Evolutionary conservation across 2,113 vertebrate genomes (phyloP), one percentile per base, ranked within the genome.

Genomic region (Psammodynastes pulverulentus): DNA sequence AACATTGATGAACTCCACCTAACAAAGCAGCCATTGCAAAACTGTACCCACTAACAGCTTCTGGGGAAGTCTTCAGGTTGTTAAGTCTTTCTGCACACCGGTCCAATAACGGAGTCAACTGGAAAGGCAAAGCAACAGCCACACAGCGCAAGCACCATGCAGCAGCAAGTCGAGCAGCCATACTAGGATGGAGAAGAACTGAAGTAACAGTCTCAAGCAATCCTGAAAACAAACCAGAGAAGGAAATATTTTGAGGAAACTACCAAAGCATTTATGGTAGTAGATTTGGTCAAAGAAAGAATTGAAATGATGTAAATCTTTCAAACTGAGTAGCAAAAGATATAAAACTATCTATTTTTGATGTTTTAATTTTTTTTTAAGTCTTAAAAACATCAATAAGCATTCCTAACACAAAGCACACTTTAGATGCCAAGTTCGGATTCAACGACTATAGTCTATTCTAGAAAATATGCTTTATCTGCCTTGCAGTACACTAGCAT

Each of bases 41-140:
- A 97, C 99, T 99, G 96, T 99, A 99, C 1, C 99, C 99, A 85
- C 99, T 99, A 93, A 99, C 99, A 54, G 99, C 99, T 97, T 99
- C 99, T 0, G 99, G 99, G 0, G 99, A 99, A 26, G 98, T 99
- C 97, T 99, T 99, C 94, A 99, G 96, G 96, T 98, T 99, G 97
- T 99, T 99, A 95, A 99, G 99, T 86, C 98, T 98, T 94, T 99
- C 99, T 1, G 98, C 98, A 67, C 99, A 99, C 91, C 98, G 98
- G 46, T 99, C 99, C 96, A 99, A 97, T 96, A 99, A 98, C 0
- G 99, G 99, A 8, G 99, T 98, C 95, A 99, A 88, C 97, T 99
- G 99, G 96, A 99, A 99, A 87, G 99, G 99, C 91, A 99, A 95
- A 0, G 99, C 99, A 95, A 99, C 99, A 0, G 99, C 98, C 10